Conservation (phyloP, 2,888 invertebrate genomes). For the Agonopterix subpropinquella region DNA sequence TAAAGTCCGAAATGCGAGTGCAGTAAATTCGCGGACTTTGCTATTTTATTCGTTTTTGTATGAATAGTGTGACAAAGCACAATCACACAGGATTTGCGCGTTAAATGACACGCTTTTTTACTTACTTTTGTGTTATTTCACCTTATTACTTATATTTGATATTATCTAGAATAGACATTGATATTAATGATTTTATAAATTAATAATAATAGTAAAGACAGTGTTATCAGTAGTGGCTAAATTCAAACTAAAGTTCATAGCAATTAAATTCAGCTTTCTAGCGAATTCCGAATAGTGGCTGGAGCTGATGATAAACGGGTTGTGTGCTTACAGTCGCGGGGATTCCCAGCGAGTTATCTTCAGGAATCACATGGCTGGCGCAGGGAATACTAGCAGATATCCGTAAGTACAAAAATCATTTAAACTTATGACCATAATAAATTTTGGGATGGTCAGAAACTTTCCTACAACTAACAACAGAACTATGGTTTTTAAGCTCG, state of each 20-base stretch:
- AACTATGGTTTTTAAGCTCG: no score
- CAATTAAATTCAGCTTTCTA: slow-evolving; percentile 1
- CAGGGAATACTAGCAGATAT: slow-evolving; percentile 79
- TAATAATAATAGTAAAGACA: no score
- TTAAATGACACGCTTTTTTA: slow-evolving; percentile 17
- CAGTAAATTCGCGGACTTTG: slow-evolving; percentile 11
- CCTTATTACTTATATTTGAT: slow-evolving; percentile 1
- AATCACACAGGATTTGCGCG: slow-evolving; percentile 32
- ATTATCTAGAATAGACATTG: not conserved
- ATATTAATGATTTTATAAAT: not conserved
- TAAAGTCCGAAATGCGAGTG: slow-evolving; percentile 38
- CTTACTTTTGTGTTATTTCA: slow-evolving; percentile 8
- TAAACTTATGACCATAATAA: no score
- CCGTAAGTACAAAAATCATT: slow-evolving; percentile 77
- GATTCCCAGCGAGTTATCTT: slow-evolving; percentile 85
- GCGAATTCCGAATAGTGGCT: not conserved
- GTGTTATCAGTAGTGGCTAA: not conserved
- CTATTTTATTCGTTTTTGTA: slow-evolving; percentile 19
- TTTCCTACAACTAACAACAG: no score
- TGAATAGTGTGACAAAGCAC: slow-evolving; percentile 34
- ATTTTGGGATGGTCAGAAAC: no score
- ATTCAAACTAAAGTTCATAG: not conserved
- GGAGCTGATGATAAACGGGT: no score
- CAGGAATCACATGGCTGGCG: slow-evolving; percentile 82
- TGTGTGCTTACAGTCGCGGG: slow-evolving; percentile 74